A percentile compares a stretch with the other conserved stretches of the same genome.
These are phyloP conservation scores for Hemicentrotus pulcherrimus DNA, from an alignment of 35 echinoderm and acorn worm species.

Conservation along the genomic window DNA sequence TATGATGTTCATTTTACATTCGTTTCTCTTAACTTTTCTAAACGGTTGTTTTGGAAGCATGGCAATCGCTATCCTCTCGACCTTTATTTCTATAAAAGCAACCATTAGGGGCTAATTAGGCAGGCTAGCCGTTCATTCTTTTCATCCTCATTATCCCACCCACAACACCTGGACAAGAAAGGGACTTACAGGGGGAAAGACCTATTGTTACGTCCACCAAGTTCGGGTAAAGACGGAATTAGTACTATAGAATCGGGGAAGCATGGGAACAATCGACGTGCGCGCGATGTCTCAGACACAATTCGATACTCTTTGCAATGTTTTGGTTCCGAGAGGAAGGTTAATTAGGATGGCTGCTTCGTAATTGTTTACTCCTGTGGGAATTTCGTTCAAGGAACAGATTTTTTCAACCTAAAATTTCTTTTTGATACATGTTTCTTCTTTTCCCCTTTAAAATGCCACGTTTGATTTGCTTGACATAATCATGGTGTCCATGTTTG, in stretches of 20 bases:
- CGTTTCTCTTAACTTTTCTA: too few relatives aligned
- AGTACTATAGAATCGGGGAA: not conserved
- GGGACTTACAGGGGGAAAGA: not conserved
- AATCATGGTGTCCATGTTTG: too few relatives aligned
- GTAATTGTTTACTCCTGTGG: too few relatives aligned
- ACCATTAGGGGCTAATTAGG: slow-evolving; percentile 15
- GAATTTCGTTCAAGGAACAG: too few relatives aligned
- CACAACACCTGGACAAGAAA: slow-evolving; percentile 25
- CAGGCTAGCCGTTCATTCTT: slow-evolving; percentile 24
- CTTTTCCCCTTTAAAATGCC: too few relatives aligned
- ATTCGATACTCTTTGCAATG: not conserved
- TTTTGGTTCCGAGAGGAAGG: not conserved
- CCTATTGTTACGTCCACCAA: not conserved
- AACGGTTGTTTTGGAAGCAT: not conserved
- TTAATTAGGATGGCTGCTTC: slow-evolving; percentile 39
- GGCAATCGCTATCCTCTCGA: not conserved
- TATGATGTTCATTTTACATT: not conserved
- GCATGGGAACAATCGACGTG: not conserved
- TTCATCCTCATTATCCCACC: not conserved
- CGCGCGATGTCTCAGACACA: not conserved
- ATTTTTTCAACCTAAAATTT: too few relatives aligned
- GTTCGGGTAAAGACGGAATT: slow-evolving; percentile 18
- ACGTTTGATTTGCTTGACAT: too few relatives aligned
- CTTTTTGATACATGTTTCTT: too few relatives aligned
- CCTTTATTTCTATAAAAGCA: not conserved